Base-by-base conservation (phyloP, 2,888 invertebrate species). In the Acanthococcus lagerstroemiae region DNA sequence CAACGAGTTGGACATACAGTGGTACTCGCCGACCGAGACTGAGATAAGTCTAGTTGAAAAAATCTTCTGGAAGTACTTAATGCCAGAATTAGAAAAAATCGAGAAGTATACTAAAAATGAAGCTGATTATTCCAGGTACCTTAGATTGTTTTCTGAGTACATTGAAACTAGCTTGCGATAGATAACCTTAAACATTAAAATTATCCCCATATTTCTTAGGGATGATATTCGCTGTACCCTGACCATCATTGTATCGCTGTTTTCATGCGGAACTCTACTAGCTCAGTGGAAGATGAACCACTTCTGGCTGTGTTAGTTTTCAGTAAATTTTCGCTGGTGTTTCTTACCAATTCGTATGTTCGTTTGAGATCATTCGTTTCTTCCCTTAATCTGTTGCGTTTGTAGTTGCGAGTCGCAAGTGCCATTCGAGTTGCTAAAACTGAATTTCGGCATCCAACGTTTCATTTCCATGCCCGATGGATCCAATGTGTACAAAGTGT, bases 21-120 rank as follows among this genome's bases (percentile, higher is more conserved):
- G 91, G 91, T 88, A 90, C 73, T 78, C 85, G 55, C 92, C 94
- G 0, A 82, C 79, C 22, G 78, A 80, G 22, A 82, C 81, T 45
- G 92, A 92, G 74, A 80, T 87, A 0, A 75, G 77, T 0, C 82
- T 83, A 68, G 83, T 86, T 1, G 83, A 86, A 72, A 78, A 79
- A 72, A 73, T 94, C 7, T 76, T 86, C 15, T 78, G 81, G 67
- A 80, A 81, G 70, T 88, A 86, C 74, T 75, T 91, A 68, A 77
- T 82, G 45, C 82, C 83, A 0, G 86, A 87, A 74, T 74, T 88
- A 60, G 74, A 76, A 1, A 79, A 78, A 63, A 77, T 92, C 63
- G 77, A 81, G 55, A 77, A 78, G 67, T 85, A 83, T 72, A 74
- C 67, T 26, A 73, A 72, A 7, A 82, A 79, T 6, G 79, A 82